Conservation (phyloP, 2,888 invertebrate genomes). For the Thelaira solivaga region DNA sequence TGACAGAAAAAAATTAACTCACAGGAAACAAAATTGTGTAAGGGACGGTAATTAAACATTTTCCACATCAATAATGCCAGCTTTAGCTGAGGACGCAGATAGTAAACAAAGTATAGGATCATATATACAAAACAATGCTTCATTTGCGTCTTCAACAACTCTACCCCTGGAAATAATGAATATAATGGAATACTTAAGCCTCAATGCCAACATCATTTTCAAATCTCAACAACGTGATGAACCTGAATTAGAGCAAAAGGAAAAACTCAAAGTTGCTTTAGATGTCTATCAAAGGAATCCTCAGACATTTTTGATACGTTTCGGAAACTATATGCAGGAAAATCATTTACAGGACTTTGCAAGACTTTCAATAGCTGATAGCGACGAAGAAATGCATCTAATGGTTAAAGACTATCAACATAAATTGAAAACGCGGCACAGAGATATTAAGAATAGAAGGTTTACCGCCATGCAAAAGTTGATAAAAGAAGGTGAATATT, state of each 20-base stretch:
- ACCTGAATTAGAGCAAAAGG: conserved; percentile 82
- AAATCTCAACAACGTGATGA: conserved; percentile 90
- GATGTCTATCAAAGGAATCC: conserved; percentile 83
- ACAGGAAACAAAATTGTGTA: too few relatives aligned
- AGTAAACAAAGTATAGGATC: neutral
- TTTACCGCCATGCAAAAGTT: conserved; percentile 88
- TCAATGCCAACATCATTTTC: conserved; percentile 79
- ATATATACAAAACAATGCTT: neutral
- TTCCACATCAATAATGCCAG: too few relatives aligned
- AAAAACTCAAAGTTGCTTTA: conserved; percentile 84
- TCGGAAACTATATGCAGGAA: conserved; percentile 83
- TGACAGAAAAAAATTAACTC: too few relatives aligned
- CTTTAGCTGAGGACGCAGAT: conserved; percentile 22
- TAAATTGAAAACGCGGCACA: conserved; percentile 79
- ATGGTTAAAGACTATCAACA: conserved; percentile 81
- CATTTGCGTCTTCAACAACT: neutral
- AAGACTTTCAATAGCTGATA: conserved; percentile 69
- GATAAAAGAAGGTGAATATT: conserved; percentile 83
- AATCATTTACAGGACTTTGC: conserved; percentile 85
- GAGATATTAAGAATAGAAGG: conserved; percentile 86
- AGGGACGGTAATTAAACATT: too few relatives aligned
- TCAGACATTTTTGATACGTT: conserved; percentile 85
- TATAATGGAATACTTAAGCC: conserved; percentile 70
- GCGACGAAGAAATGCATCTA: conserved; percentile 80
- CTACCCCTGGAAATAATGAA: conserved; percentile 66